phyloP scores from a whole-genome alignment of 2,888 invertebrate genomes.

The Steinernema scapterisci region DNA sequence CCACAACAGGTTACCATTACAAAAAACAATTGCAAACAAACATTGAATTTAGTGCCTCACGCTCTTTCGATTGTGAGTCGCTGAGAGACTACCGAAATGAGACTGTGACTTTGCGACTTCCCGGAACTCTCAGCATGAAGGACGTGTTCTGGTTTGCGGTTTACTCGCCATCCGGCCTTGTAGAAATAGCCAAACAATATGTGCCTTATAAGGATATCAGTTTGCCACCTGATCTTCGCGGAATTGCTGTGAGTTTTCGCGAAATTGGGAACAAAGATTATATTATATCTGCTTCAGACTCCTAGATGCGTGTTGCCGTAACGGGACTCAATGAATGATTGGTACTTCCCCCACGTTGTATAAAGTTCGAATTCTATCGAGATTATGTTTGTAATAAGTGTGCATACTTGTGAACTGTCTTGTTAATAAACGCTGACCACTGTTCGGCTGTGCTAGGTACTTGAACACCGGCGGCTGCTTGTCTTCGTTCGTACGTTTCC shows the following conservation, averaged over 20 bases:
- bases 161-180: constrained; percentile 49
- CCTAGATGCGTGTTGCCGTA: constrained; percentile 40
- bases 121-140: constrained; percentile 60
- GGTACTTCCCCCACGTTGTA: too few relatives aligned
- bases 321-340: constrained; percentile 14
- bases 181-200: constrained; percentile 36
- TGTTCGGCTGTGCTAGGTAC: background rate
- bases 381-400: constrained; percentile 19
- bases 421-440: background rate
- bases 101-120: constrained; percentile 60
- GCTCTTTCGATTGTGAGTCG: constrained; percentile 61
- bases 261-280: background rate
- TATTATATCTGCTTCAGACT: constrained; percentile 37
- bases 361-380: background rate
- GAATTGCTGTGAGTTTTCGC: constrained; percentile 50
- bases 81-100: constrained; percentile 60
- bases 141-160: constrained; percentile 64
- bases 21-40: background rate
- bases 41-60: background rate
- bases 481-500: too few relatives aligned
- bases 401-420: background rate
- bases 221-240: constrained; percentile 62
- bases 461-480: background rate
- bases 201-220: constrained; percentile 63
- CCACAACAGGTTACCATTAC: constrained; percentile 49